Base-by-base conservation (phyloP, 2,888 invertebrate species). In the Callinectes sapidus region DNA sequence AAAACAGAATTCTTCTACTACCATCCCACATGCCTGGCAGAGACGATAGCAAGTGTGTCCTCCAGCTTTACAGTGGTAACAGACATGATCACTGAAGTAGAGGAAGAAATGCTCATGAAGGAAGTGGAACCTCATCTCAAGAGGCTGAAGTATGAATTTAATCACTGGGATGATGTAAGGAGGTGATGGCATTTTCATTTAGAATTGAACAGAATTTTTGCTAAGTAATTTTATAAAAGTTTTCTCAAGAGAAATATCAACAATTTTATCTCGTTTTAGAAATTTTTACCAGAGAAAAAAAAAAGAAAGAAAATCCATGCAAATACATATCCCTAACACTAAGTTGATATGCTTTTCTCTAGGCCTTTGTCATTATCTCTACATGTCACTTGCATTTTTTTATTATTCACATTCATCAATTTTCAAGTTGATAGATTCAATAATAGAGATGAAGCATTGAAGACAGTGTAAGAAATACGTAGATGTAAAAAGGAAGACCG, bases 161-260 rank as follows among this genome's bases (percentile, higher is more conserved):
- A 98, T 95, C 99, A 99, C 95, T 99, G 99, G 99, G 99, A 99
- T 96, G 97, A 99, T 97, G 99, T 99, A 96, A 96, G 97, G 96
- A 89, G 32, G n/a, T 87, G 28, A 87, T 87, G 16, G 2, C 54
- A 54, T 89, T 54, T n/a, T n/a, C n/a, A 71, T 23, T 13, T 28
- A 71, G 8, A 28, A 71, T 71, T 6, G 0, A 71, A 28, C n/a
- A 71, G 28, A 71, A 6, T 71, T n/a, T n/a, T n/a, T 28, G 28
- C 13, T n/a, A 28, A 71, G 23, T 28, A 71, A 28, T 71, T n/a
- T 28, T 71, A 39, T n/a, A 71, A 28, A 13, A 5, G 28, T 28
- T 28, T 71, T 28, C 71, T 48, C 48, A 48, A 0, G 0, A 48
- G 48, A 48, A 48, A 48, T 48, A n/a, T n/a, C n/a, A 48, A 48